These are phyloP conservation scores for Ceratina australensis DNA, from an alignment of 1,140 invertebrate species.

Conservation along the genomic window DNA sequence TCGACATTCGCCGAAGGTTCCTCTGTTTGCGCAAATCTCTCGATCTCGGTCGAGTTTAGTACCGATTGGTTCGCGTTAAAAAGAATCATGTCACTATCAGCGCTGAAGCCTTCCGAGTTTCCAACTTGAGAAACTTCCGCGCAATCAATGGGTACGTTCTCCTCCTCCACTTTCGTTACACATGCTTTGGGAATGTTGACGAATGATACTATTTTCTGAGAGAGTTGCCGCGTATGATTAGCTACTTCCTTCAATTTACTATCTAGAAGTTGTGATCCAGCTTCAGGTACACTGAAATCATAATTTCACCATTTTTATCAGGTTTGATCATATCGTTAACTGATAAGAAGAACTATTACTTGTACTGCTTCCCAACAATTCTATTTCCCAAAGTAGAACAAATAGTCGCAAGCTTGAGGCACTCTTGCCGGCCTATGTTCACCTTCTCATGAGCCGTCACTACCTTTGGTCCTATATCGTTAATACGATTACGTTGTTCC, in stretches of 20 bases:
- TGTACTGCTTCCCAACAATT: conserved; percentile 72
- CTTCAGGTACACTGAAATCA: conserved; percentile 71
- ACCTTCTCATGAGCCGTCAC: conserved; percentile 69
- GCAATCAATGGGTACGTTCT: background rate
- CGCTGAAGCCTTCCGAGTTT: background rate
- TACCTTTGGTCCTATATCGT: conserved; percentile 68
- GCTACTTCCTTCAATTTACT: conserved; percentile 72
- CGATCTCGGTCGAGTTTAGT: background rate
- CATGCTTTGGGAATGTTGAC: conserved; percentile 34
- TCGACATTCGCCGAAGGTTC: background rate
- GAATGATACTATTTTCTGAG: conserved; percentile 62
- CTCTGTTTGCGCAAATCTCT: background rate
- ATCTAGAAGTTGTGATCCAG: conserved; percentile 70
- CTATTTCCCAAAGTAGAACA: conserved; percentile 72
- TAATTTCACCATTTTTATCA: conserved; percentile 11
- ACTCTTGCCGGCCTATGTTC: conserved; percentile 70
- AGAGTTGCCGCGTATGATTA: conserved; percentile 70
- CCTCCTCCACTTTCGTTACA: conserved; percentile 11
- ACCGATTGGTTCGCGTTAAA: conserved; percentile 5
- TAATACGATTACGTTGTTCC: conserved; percentile 67
- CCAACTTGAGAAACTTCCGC: conserved; percentile 9
- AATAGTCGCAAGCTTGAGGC: conserved; percentile 70
- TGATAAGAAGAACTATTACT: conserved; percentile 61
- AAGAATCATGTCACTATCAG: background rate
- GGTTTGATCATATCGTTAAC: background rate